phyloP scores from a whole-genome alignment of 1,140 invertebrate species.

The Polypedilum vanderplanki region DNA sequence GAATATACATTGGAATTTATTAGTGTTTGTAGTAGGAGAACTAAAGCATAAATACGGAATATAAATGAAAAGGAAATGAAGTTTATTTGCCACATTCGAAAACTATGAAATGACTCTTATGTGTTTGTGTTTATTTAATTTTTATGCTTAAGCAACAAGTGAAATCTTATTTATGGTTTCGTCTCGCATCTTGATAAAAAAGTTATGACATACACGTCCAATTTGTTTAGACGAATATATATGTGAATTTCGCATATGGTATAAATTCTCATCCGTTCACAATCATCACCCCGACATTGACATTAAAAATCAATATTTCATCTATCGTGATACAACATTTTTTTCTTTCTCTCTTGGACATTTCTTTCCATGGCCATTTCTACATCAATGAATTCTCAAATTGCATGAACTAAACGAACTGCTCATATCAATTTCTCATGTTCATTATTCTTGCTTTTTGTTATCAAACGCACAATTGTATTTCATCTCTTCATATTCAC shows the following conservation, averaged over 20 bases:
- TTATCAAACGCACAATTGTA: too few relatives aligned
- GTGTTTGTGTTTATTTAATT: too few relatives aligned
- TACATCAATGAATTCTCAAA: neutral
- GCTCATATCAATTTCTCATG: neutral
- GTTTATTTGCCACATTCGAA: too few relatives aligned
- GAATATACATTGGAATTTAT: too few relatives aligned
- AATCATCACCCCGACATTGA: neutral
- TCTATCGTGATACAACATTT: neutral
- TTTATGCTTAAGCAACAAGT: too few relatives aligned
- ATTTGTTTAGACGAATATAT: constrained; percentile 1
- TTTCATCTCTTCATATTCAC: too few relatives aligned
- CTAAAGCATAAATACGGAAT: too few relatives aligned
- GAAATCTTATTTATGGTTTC: too few relatives aligned
- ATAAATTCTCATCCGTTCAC: neutral
- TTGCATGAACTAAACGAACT: neutral
- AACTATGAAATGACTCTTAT: too few relatives aligned
- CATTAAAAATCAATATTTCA: constrained; percentile 8
- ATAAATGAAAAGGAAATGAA: too few relatives aligned
- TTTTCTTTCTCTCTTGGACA: neutral
- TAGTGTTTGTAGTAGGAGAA: too few relatives aligned
- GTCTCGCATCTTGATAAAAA: too few relatives aligned
- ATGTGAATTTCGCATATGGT: neutral
- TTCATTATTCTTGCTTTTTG: neutral
- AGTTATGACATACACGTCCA: neutral
- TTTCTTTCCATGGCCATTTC: neutral